Conservation (phyloP, 2,113 vertebrate species). For the Campylomormyrus tamandua region DNA sequence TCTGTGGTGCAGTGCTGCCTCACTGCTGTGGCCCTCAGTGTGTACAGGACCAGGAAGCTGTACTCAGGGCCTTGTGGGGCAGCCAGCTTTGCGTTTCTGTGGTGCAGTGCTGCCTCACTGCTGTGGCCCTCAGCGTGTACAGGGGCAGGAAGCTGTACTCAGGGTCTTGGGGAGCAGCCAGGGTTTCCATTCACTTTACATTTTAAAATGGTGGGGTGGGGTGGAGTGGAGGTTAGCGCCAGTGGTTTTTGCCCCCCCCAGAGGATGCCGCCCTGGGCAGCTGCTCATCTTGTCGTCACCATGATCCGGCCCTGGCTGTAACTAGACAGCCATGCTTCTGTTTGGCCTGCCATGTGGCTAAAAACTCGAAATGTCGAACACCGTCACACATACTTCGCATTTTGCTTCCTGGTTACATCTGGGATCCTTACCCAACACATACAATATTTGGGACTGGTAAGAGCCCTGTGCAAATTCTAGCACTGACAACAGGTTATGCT, state of each 20-base stretch:
- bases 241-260: neutral
- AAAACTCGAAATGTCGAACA: too few relatives aligned
- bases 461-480: neutral
- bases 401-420: too few relatives aligned
- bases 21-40: neutral
- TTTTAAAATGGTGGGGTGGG: neutral
- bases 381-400: too few relatives aligned
- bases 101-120: neutral
- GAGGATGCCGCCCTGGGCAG: neutral
- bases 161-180: neutral
- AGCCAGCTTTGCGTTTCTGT: neutral
- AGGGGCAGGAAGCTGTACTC: neutral
- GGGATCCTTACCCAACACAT: neutral
- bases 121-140: neutral
- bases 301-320: neutral
- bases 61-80: neutral
- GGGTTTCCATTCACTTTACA: neutral
- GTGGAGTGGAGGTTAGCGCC: neutral
- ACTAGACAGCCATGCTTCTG: too few relatives aligned
- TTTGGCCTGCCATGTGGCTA: too few relatives aligned
- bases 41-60: neutral
- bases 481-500: neutral
- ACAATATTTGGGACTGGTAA: neutral
- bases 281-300: neutral
- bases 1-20: neutral